Percentiles rank a stretch among this genome's conserved stretches.
phyloP scores from a whole-genome alignment of 2,888 invertebrate genomes.

The Netelia fuscicornis region DNA sequence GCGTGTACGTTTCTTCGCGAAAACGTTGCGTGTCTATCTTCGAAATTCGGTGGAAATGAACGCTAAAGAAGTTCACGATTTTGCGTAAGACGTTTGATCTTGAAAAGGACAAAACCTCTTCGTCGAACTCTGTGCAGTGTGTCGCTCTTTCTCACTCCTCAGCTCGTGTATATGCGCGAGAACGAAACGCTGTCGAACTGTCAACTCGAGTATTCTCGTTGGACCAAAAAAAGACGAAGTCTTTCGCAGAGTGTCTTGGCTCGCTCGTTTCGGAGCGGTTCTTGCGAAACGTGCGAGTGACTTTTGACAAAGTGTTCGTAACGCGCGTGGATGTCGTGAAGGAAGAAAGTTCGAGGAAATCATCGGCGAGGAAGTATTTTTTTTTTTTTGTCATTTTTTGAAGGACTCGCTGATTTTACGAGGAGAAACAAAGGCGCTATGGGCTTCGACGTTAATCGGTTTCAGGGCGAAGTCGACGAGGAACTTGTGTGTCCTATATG shows the following conservation, averaged over 20 bases:
- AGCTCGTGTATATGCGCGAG: background rate
- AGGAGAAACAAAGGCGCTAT: constrained; percentile 85
- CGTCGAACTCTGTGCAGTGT: background rate
- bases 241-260: background rate
- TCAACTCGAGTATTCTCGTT: constrained; percentile 18
- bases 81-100: background rate
- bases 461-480: constrained; percentile 98
- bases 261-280: background rate
- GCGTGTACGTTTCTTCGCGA: constrained; percentile 50
- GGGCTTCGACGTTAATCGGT: constrained; percentile 97
- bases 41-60: constrained; percentile 51
- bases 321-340: constrained; percentile 4
- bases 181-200: constrained; percentile 30
- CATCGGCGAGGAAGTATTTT: background rate
- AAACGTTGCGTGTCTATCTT: constrained; percentile 41
- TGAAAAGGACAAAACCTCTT: background rate
- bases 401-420: background rate
- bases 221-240: background rate
- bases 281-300: background rate
- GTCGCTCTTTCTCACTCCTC: background rate
- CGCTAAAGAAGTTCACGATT: constrained; percentile 5
- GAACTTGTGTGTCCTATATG: constrained; percentile 98
- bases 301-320: background rate
- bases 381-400: background rate
- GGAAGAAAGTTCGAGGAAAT: constrained; percentile 22